phyloP scores from a whole-genome alignment of 1,140 invertebrate species.

The Drosophila pallidifrons region DNA sequence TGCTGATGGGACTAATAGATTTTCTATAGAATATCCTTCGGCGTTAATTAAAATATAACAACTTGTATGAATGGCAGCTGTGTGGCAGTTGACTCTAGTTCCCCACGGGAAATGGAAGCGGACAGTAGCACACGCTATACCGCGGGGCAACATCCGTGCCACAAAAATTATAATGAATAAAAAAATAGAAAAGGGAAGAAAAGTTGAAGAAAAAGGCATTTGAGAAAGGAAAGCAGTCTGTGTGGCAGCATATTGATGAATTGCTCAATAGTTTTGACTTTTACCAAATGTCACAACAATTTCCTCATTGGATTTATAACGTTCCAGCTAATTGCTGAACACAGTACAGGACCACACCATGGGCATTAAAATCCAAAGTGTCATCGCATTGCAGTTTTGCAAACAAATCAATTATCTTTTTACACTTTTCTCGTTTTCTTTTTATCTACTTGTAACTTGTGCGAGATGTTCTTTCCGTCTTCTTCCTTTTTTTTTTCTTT shows the following conservation, averaged over 20 bases:
- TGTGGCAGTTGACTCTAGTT: not conserved
- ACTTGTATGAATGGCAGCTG: not conserved
- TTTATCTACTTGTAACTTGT: slow-evolving; percentile 49
- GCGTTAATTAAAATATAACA: not conserved
- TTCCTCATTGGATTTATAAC: slow-evolving; percentile 45
- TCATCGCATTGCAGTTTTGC: slow-evolving; percentile 77
- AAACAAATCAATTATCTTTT: slow-evolving; percentile 77
- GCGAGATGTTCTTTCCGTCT: slow-evolving; percentile 26
- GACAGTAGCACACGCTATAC: slow-evolving; percentile 74
- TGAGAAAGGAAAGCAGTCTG: slow-evolving; percentile 50
- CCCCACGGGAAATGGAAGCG: slow-evolving; percentile 19
- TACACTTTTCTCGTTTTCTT: slow-evolving; percentile 33
- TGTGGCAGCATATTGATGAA: slow-evolving; percentile 67
- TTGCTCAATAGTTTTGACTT: slow-evolving; percentile 60
- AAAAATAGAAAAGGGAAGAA: slow-evolving; percentile 10
- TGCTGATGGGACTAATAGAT: too few species aligned
- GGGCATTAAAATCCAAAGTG: slow-evolving; percentile 62
- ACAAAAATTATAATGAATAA: not conserved
- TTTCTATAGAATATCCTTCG: not conserved
- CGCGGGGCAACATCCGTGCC: slow-evolving; percentile 60
- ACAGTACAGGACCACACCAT: slow-evolving; percentile 62
- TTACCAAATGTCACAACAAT: slow-evolving; percentile 72
- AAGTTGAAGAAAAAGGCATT: slow-evolving; percentile 34
- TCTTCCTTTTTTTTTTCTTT: slow-evolving; percentile 3
- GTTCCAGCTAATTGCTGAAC: slow-evolving; percentile 61